Percentiles rank a stretch among this genome's conserved stretches.
phyloP scores from a whole-genome alignment of 2,113 vertebrate species.

The Atrichornis clamosus region DNA sequence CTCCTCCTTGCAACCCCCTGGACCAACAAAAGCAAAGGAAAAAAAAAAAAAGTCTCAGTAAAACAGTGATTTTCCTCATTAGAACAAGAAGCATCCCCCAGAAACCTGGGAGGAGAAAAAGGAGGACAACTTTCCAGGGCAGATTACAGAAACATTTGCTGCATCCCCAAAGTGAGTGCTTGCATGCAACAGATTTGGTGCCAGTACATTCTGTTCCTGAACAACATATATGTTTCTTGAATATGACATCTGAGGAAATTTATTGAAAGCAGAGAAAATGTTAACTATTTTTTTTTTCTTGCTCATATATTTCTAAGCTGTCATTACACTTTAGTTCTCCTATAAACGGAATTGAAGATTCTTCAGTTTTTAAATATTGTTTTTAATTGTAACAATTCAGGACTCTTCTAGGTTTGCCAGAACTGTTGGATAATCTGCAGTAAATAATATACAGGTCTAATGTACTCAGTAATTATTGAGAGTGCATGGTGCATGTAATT shows the following conservation, averaged over 20 bases:
- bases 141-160: conserved; percentile 40
- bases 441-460: neutral
- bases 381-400: neutral
- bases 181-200: conserved; percentile 20
- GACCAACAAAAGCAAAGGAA: neutral
- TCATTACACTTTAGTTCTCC: neutral
- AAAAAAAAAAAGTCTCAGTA: neutral
- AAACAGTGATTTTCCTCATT: neutral
- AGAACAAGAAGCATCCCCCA: neutral
- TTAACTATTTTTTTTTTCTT: neutral
- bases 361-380: neutral
- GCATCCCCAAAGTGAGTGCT: conserved; percentile 18
- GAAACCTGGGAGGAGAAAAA: neutral
- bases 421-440: neutral
- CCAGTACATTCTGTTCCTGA: conserved; percentile 64
- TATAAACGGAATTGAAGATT: neutral
- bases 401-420: neutral
- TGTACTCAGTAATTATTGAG: neutral
- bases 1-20: neutral
- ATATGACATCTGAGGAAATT: conserved; percentile 29
- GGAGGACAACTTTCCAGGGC: neutral
- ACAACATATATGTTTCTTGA: conserved; percentile 41
- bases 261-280: conserved; percentile 49
- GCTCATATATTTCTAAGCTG: neutral
- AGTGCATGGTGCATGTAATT: neutral